Evolutionary conservation across 53 echinoderm and acorn worm genomes (phyloP), one percentile per base, ranked within the genome.

Genomic region (Hippasteria phrygiana): DNA sequence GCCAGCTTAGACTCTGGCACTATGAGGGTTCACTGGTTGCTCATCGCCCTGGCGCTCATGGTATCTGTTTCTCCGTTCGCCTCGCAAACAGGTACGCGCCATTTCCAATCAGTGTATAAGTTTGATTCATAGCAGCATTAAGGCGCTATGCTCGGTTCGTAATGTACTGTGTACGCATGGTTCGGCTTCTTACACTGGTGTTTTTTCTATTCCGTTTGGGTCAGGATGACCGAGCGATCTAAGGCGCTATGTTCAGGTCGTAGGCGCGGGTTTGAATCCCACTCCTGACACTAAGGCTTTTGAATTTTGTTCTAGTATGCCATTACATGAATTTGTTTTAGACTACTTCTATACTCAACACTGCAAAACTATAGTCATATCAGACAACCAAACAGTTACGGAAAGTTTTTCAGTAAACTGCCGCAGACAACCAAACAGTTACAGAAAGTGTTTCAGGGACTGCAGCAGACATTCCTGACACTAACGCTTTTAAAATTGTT

Each of bases 81-180:
- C 8, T 36, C 85, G 10, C 85, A 71, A 29, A 71, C 71, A 22
- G 85, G 85, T 85, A 81, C 4, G 71, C 27, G 11, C 5, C 62
- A 62, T 11, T 71, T 4, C 10, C 14, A 34, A 11, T 38, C 27
- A 71, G 79, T 79, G 63, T 62, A 71, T 54, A 78, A 79, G 72
- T 77, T 70, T 77, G 89, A 90, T 80, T 71, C 70, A 55, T 66
- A 56, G 56, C 1, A 56, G 0, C 26, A 56, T 54, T 81, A 69
- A 73, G 81, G 69, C 79, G 73, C 78, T 70, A 28, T 77, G 78
- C 38, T 78, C 78, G 63, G 54, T 53, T 39, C 72, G 89, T 42
- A 80, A 72, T 89, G 80, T 89, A 80, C 73, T 89, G 80, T 80
- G 89, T 89, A 89, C 80, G 89, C 89, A 80, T 64, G 64, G 64